A percentile compares a stretch with the other conserved stretches of the same genome.
These are phyloP conservation scores for Psittacula derbiana DNA, from an alignment of 2,797 vertebrate species.

Conservation along the genomic window DNA sequence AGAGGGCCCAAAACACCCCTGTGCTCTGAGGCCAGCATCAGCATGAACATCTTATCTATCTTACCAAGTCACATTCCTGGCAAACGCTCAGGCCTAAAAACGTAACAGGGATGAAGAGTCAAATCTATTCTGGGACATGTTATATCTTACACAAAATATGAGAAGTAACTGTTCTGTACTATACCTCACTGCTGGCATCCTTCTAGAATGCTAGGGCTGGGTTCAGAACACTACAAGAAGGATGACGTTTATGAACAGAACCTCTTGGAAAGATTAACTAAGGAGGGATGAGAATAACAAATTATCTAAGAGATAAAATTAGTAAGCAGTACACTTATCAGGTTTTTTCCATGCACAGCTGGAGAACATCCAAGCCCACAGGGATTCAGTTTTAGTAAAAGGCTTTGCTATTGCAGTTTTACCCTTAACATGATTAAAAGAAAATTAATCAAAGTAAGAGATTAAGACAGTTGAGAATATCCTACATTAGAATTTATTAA, in stretches of 20 bases:
- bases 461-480: not conserved
- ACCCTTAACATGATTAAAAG: not conserved
- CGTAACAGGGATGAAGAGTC: not conserved
- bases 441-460: not conserved
- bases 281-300: conserved; percentile 28
- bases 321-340: not conserved
- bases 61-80: not conserved
- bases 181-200: conserved; percentile 26
- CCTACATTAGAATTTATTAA: not conserved
- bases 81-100: not conserved
- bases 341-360: not conserved
- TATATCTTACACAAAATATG: not conserved
- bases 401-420: not conserved
- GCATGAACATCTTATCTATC: not conserved
- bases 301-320: conserved; percentile 34
- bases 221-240: conserved; percentile 35
- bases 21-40: not conserved
- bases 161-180: conserved; percentile 25
- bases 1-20: not conserved
- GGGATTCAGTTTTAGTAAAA: not conserved
- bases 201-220: conserved; percentile 44
- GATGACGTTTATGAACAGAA: conserved; percentile 38
- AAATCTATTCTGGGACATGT: not conserved
- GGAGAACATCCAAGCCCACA: not conserved
- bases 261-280: conserved; percentile 39